Evolutionary conservation across 1,140 invertebrate species (phyloP).

Genomic region (Thereuonema tuberculata): DNA sequence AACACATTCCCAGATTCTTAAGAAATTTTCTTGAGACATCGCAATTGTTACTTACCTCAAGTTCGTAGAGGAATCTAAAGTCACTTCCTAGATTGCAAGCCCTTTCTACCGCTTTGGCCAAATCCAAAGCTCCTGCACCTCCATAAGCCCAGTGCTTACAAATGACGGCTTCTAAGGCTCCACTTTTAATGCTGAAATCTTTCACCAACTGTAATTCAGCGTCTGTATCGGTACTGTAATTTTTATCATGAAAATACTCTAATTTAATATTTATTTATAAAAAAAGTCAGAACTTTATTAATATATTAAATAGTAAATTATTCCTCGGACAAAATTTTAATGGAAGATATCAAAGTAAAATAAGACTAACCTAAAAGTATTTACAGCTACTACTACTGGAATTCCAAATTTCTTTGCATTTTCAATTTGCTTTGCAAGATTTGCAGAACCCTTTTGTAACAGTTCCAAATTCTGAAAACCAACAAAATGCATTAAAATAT

Average conservation of each 20-base stretch:
- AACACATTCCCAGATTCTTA: no score
- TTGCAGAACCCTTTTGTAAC: slow-evolving; percentile 73
- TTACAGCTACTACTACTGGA: slow-evolving; percentile 91
- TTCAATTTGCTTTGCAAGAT: slow-evolving; percentile 85
- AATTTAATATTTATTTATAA: slow-evolving; percentile 4
- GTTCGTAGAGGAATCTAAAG: slow-evolving; percentile 69
- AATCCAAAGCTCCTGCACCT: slow-evolving; percentile 64
- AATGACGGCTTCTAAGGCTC: slow-evolving; percentile 73
- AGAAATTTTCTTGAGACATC: no score
- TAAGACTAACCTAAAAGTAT: slow-evolving; percentile 58
- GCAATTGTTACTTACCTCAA: no score
- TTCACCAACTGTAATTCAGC: slow-evolving; percentile 71
- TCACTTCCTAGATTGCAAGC: slow-evolving; percentile 48
- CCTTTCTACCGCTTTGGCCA: slow-evolving; percentile 72
- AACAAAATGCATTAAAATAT: slow-evolving; percentile 15
- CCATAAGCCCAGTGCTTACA: slow-evolving; percentile 85
- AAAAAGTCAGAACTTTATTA: neutral
- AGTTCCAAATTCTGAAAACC: slow-evolving; percentile 72
- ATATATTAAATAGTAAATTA: neutral
- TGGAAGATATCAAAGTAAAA: neutral
- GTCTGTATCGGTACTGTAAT: slow-evolving; percentile 48
- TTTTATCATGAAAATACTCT: neutral
- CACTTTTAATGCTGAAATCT: slow-evolving; percentile 50
- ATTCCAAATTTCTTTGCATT: slow-evolving; percentile 82
- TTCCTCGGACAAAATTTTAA: no score